A percentile compares a stretch with the other conserved stretches of the same genome.
Conservation (phyloP, 2,888 invertebrate species). For the Andrena haemorrhoa region DNA sequence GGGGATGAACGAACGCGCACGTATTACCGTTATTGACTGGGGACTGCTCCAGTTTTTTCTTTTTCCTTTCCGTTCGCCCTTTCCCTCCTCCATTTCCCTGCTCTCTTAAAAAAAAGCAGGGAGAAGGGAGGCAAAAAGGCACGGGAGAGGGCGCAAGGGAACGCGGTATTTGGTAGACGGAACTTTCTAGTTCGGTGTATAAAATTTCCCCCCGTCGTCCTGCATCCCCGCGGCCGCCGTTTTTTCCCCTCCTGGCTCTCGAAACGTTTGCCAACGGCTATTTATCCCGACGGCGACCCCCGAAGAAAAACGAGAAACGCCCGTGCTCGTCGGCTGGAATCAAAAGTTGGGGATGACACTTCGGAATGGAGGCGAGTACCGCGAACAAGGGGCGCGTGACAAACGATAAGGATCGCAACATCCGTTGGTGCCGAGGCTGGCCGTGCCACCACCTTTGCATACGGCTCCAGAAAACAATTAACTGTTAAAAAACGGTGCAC, state of each 20-base stretch:
- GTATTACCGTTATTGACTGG: constrained; percentile 26
- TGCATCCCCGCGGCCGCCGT: constrained; percentile 25
- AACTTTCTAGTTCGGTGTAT: constrained; percentile 51
- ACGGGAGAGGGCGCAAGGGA: background rate
- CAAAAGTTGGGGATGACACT: constrained; percentile 46
- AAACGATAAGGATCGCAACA: constrained; percentile 18
- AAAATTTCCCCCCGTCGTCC: constrained; percentile 39
- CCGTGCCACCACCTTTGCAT: background rate
- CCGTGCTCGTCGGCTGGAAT: constrained; percentile 35
- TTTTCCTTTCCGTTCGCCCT: background rate
- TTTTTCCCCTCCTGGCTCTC: constrained; percentile 34
- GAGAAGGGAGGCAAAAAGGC: background rate
- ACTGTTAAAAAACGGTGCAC: background rate
- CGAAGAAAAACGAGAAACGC: constrained; percentile 40
- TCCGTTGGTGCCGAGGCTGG: background rate
- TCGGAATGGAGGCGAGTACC: constrained; percentile 25
- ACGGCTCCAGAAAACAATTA: constrained; percentile 2
- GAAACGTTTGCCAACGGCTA: constrained; percentile 65
- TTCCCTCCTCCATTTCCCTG: background rate
- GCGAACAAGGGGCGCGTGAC: constrained; percentile 21
- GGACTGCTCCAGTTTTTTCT: background rate
- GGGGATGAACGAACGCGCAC: constrained; percentile 23
- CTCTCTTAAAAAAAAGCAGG: background rate
- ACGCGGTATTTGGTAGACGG: constrained; percentile 16
- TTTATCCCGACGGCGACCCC: constrained; percentile 55